phyloP scores from a whole-genome alignment of 2,888 invertebrate genomes.

The Acholoe squamosa region DNA sequence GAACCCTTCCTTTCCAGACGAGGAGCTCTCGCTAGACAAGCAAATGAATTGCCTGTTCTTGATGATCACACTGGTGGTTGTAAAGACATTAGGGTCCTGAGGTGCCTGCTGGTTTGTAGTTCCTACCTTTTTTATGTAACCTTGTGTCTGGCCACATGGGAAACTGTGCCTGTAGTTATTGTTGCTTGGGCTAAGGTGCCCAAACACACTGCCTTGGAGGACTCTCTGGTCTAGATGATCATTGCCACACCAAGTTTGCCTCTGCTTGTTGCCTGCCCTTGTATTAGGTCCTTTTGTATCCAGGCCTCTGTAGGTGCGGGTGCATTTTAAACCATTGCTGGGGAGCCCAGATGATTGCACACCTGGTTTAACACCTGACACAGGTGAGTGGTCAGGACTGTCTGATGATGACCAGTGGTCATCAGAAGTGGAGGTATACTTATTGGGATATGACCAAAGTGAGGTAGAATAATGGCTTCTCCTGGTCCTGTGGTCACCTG shows the following conservation, averaged over 20 bases:
- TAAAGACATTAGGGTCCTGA: background rate
- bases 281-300: background rate
- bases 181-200: too few species aligned
- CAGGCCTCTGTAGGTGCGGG: background rate
- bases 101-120: background rate
- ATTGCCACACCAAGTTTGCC: background rate
- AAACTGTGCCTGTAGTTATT: background rate
- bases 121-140: background rate
- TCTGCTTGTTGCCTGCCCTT: background rate
- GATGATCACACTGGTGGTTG: background rate
- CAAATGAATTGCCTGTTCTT: background rate
- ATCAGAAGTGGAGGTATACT: background rate
- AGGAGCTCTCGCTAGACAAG: background rate
- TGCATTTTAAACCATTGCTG: background rate
- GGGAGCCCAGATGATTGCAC: background rate
- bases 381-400: background rate
- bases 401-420: conserved; percentile 6
- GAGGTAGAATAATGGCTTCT: background rate
- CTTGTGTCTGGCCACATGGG: background rate
- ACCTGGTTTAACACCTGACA: background rate
- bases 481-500: background rate
- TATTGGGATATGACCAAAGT: background rate
- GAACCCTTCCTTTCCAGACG: background rate
- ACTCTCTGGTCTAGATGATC: background rate
- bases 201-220: background rate